Evolutionary conservation across 1,140 invertebrate genomes (phyloP).

Genomic region (Artemia franciscana): DNA sequence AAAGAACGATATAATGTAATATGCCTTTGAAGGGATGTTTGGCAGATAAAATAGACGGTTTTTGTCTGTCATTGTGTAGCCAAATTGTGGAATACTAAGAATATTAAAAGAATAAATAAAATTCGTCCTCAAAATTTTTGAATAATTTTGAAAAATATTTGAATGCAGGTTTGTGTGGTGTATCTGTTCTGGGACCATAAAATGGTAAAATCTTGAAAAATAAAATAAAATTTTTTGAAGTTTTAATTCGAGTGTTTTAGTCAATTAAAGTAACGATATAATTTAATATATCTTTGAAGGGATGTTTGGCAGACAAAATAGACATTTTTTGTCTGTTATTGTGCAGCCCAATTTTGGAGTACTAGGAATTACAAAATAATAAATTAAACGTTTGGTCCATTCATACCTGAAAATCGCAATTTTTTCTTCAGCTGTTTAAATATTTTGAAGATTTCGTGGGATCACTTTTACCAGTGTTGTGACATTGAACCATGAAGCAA

Average conservation of each 20-base stretch:
- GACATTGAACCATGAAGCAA: no score
- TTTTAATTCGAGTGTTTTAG: constrained; percentile 3
- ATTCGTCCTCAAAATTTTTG: no score
- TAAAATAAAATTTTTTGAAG: constrained; percentile 23
- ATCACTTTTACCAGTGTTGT: no score
- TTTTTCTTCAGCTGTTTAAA: no score
- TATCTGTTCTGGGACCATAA: constrained; percentile 47
- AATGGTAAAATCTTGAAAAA: constrained; percentile 28
- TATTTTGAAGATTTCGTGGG: no score
- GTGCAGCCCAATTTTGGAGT: no score
- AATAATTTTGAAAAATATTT: constrained; percentile 43
- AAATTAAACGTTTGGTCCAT: no score
- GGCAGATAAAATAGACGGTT: not conserved
- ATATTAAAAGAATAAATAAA: no score
- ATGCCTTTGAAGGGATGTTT: constrained; percentile 1
- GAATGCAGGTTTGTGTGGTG: constrained; percentile 25
- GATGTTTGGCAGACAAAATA: constrained; percentile 1
- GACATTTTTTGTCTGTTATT: constrained; percentile 2
- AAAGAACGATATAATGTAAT: not conserved
- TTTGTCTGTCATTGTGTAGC: no score
- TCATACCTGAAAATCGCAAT: no score
- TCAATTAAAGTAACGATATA: not conserved
- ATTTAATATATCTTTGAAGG: not conserved
- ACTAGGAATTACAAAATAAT: no score
- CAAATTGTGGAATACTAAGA: no score